These are phyloP conservation scores for Falcaria lacertinaria DNA, from an alignment of 2,888 invertebrate species.

Conservation along the genomic window DNA sequence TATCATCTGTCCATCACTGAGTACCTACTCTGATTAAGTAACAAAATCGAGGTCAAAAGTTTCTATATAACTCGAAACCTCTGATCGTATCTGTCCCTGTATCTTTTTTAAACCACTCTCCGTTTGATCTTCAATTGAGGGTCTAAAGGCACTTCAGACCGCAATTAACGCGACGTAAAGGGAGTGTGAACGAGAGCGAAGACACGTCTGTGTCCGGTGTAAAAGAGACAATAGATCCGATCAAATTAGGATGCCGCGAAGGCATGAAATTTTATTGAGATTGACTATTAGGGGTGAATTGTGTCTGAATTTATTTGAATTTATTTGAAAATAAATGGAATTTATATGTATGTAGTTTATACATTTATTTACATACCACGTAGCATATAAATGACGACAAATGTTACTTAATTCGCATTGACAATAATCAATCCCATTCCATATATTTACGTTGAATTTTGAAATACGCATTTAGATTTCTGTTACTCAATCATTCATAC, in stretches of 20 bases:
- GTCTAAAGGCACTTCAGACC: conserved; percentile 16
- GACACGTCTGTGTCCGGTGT: conserved; percentile 4
- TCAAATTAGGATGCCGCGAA: conserved; percentile 18
- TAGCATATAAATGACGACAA: too few species aligned
- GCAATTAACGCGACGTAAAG: conserved; percentile 24
- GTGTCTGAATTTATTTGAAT: too few species aligned
- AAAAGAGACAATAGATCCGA: conserved; percentile 16
- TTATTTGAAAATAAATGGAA: neutral
- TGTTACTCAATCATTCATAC: too few species aligned
- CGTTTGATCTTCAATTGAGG: conserved; percentile 19
- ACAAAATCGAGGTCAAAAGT: neutral
- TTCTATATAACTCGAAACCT: neutral
- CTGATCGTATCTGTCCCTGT: conserved; percentile 3
- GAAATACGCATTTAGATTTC: too few species aligned
- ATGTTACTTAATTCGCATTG: too few species aligned
- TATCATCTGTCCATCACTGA: too few species aligned
- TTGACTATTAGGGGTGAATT: conserved; percentile 24
- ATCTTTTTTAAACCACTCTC: conserved; percentile 14
- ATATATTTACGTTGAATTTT: too few species aligned
- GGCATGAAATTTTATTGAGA: conserved; percentile 20
- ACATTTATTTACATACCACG: too few species aligned
- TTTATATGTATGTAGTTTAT: too few species aligned
- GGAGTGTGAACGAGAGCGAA: conserved; percentile 13
- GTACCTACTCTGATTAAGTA: too few species aligned
- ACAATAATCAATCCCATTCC: too few species aligned